These are phyloP conservation scores for Alentia gelatinosa DNA, from an alignment of 2,888 invertebrate genomes.

Conservation along the genomic window DNA sequence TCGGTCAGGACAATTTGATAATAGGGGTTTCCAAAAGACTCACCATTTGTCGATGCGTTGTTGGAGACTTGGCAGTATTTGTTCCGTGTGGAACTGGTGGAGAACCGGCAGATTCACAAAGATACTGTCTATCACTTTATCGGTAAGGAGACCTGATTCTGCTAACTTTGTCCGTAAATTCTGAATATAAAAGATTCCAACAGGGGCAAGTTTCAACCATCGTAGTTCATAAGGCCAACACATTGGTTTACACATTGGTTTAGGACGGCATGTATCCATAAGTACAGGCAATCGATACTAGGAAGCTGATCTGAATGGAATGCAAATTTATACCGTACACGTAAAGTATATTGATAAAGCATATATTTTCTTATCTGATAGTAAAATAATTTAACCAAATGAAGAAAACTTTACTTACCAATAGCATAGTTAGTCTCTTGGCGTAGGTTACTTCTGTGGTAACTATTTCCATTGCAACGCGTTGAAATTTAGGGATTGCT, in stretches of 20 bases:
- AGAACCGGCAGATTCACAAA: not conserved
- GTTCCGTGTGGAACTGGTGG: not conserved
- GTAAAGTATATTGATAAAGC: not conserved
- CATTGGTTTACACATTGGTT: not conserved
- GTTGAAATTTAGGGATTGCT: slow-evolving; percentile 12
- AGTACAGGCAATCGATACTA: not conserved
- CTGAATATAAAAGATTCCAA: not conserved
- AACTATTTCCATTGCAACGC: not conserved
- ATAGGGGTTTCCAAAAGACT: not conserved
- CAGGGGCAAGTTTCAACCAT: not conserved
- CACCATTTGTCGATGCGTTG: slow-evolving; percentile 31
- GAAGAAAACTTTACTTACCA: not conserved
- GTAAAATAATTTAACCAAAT: not conserved
- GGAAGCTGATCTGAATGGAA: not conserved
- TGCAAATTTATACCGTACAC: not conserved
- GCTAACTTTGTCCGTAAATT: not conserved
- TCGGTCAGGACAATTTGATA: not conserved
- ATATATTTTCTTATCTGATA: not conserved
- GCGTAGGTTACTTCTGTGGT: not conserved
- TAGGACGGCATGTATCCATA: not conserved
- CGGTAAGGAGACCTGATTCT: not conserved
- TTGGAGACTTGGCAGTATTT: not conserved
- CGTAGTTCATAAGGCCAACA: not conserved
- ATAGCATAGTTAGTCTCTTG: not conserved
- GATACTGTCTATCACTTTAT: not conserved